Conservation (phyloP, 2,888 invertebrate species). For the Campoletis raptor region DNA sequence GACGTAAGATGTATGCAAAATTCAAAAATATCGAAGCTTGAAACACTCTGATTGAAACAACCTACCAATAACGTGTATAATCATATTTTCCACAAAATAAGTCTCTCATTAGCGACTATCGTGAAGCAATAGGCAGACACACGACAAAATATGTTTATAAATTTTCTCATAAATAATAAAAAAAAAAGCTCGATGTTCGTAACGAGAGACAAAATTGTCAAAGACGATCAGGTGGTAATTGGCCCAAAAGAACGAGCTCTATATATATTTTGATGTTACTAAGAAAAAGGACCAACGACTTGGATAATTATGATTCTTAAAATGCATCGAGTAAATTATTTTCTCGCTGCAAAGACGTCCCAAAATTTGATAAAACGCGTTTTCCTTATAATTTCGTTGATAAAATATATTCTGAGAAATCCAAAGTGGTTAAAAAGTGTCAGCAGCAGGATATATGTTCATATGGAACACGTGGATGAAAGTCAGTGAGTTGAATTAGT, state of each 20-base stretch:
- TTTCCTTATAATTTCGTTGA: background rate
- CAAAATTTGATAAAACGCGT: background rate
- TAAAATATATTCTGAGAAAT: background rate
- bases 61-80: background rate
- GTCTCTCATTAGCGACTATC: background rate
- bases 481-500: constrained; percentile 12
- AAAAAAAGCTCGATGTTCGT: background rate
- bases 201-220: constrained; percentile 26
- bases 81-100: background rate
- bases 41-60: background rate
- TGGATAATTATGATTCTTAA: background rate
- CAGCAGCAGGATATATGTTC: background rate
- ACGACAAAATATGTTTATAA: background rate
- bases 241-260: background rate
- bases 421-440: background rate
- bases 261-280: background rate
- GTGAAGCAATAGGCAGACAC: background rate
- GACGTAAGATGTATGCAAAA: background rate
- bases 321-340: background rate
- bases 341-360: background rate
- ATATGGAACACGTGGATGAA: background rate
- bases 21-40: background rate
- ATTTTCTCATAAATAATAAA: background rate
- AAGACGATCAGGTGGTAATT: background rate
- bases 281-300: background rate